Conservation (phyloP, 1,140 invertebrate genomes). For the Zaprionus capensis region DNA sequence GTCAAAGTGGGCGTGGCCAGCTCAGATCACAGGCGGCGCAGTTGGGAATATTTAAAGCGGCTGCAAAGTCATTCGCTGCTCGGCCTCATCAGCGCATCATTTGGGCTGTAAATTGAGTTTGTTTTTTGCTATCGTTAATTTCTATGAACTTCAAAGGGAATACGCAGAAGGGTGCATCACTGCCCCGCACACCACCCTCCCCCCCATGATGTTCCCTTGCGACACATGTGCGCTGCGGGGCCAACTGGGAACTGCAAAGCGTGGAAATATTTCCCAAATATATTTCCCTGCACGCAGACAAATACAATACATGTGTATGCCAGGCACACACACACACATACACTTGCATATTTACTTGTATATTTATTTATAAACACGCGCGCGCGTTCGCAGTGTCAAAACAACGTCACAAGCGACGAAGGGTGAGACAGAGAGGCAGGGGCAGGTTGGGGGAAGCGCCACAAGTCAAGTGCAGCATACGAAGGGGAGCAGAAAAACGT, state of each 20-base stretch:
- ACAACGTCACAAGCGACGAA: slow-evolving; percentile 67
- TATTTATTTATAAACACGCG: slow-evolving; percentile 79
- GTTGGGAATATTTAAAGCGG: slow-evolving; percentile 39
- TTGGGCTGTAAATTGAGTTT: slow-evolving; percentile 78
- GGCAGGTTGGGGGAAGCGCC: slow-evolving; percentile 44
- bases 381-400: slow-evolving; percentile 77
- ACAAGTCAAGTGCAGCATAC: slow-evolving; percentile 74
- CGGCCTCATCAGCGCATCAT: slow-evolving; percentile 70
- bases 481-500: slow-evolving; percentile 3
- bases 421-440: slow-evolving; percentile 14
- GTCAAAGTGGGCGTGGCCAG: slow-evolving; percentile 54
- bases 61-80: slow-evolving; percentile 26
- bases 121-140: slow-evolving; percentile 59
- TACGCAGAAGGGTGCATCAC: slow-evolving; percentile 55
- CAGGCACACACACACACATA: slow-evolving; percentile 1
- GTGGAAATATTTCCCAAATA: slow-evolving; percentile 72
- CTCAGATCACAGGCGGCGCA: slow-evolving; percentile 59
- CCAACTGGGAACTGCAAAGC: slow-evolving; percentile 36
- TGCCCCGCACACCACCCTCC: neutral
- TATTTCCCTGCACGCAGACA: slow-evolving; percentile 49
- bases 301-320: slow-evolving; percentile 13
- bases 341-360: slow-evolving; percentile 18
- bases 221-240: slow-evolving; percentile 50
- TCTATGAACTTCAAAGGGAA: slow-evolving; percentile 79
- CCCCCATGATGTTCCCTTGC: neutral